Conservation (phyloP, 2,797 vertebrate genomes). For the Anguilla megastoma region DNA sequence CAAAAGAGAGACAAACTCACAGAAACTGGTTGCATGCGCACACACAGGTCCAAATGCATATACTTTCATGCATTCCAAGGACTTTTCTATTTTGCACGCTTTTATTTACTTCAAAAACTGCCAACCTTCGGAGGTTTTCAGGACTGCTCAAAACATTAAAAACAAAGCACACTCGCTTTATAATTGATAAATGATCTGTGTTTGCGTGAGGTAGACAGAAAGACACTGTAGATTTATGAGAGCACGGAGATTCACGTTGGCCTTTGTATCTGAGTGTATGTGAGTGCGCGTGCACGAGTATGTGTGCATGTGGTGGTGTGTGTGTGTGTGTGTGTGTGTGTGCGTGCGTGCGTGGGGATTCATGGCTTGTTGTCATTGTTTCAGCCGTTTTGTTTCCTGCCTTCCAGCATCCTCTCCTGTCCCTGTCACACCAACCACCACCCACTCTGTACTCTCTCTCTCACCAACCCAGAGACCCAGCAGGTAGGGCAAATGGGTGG, state of each 20-base stretch:
- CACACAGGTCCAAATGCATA: constrained; percentile 8
- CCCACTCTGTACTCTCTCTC: too few relatives aligned
- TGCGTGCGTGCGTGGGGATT: not conserved
- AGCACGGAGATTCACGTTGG: not conserved
- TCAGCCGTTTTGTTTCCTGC: too few relatives aligned
- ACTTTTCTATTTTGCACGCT: constrained; percentile 27
- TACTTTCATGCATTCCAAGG: constrained; percentile 28
- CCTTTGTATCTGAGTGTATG: not conserved
- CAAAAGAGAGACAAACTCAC: constrained; percentile 26
- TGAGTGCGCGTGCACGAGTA: not conserved
- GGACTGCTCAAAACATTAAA: not conserved
- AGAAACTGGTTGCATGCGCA: not conserved
- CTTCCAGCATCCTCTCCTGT: too few relatives aligned
- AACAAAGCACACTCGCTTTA: not conserved
- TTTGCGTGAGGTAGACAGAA: not conserved
- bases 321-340: not conserved
- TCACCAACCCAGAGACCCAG: not conserved
- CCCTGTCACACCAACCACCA: too few relatives aligned
- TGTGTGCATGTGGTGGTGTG: not conserved
- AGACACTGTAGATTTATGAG: not conserved
- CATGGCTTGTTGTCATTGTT: too few relatives aligned
- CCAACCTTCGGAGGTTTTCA: not conserved
- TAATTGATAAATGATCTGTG: not conserved
- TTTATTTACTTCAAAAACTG: constrained; percentile 1
- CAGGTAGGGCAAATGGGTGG: too few relatives aligned